Percentiles rank a stretch among this genome's conserved stretches.
These are phyloP conservation scores for Scaptomyza tumidula DNA, from an alignment of 2,888 invertebrate species.

Conservation along the genomic window DNA sequence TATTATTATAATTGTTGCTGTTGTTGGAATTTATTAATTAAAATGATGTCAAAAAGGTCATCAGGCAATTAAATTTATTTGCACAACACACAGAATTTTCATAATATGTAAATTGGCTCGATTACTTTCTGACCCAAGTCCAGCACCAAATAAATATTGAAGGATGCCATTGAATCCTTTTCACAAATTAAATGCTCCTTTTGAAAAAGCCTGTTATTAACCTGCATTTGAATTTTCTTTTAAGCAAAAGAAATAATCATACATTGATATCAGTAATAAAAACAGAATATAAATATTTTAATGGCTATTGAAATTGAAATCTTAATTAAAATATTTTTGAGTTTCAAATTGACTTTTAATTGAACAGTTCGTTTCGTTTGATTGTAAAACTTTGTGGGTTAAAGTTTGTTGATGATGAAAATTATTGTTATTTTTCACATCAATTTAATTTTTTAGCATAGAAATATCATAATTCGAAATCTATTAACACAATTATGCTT, in stretches of 20 bases:
- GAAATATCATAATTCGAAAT: neutral
- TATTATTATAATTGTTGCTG: slow-evolving; percentile 24
- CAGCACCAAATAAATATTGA: slow-evolving; percentile 25
- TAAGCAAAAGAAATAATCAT: slow-evolving; percentile 5
- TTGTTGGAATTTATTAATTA: slow-evolving; percentile 70
- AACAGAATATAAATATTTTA: neutral
- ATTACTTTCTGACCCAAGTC: slow-evolving; percentile 21
- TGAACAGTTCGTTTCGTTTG: neutral
- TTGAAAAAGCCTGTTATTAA: slow-evolving; percentile 2
- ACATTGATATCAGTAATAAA: neutral
- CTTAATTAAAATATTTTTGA: slow-evolving; percentile 2
- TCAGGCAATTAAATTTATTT: slow-evolving; percentile 36
- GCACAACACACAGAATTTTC: slow-evolving; percentile 22
- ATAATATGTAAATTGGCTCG: slow-evolving; percentile 45
- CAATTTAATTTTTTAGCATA: neutral
- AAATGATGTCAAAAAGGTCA: slow-evolving; percentile 51
- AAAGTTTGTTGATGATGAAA: neutral
- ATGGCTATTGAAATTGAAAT: slow-evolving; percentile 1
- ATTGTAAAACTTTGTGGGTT: no score
- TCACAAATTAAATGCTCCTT: slow-evolving; percentile 28
- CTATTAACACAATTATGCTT: neutral
- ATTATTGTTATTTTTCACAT: neutral
- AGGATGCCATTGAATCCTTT: slow-evolving; percentile 26
- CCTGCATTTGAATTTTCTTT: neutral
- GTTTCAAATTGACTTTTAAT: neutral